Evolutionary conservation across 2,888 invertebrate genomes (phyloP).

Genomic region (Teinopalpus imperialis): DNA sequence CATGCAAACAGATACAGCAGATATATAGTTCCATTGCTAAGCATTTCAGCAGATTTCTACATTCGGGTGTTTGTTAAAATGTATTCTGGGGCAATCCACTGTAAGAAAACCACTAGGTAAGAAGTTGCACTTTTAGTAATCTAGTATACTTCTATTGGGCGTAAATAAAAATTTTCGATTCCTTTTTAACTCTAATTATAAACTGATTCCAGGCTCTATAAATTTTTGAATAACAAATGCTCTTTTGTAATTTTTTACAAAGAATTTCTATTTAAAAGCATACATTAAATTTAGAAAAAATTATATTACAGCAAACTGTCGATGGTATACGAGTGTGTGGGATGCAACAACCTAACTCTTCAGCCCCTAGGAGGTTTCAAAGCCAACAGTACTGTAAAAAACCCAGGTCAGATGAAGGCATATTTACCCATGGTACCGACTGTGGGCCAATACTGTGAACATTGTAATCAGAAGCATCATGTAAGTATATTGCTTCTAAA

Average conservation of each 20-base stretch:
- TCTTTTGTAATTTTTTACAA: too few species aligned
- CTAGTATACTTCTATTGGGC: too few species aligned
- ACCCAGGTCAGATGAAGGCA: conserved; percentile 81
- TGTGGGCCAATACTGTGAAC: conserved; percentile 85
- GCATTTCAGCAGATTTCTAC: conserved; percentile 98
- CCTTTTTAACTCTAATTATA: too few species aligned
- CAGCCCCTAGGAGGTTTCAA: conserved; percentile 88
- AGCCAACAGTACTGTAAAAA: conserved; percentile 80
- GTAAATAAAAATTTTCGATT: too few species aligned
- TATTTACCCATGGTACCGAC: conserved; percentile 86
- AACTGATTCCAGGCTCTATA: too few species aligned
- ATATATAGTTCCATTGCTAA: conserved; percentile 94
- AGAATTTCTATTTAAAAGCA: too few species aligned
- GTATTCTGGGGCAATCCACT: conserved; percentile 89
- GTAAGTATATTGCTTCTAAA: too few species aligned
- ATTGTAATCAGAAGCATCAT: conserved; percentile 89
- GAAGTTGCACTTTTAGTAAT: too few species aligned
- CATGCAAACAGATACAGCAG: conserved; percentile 96
- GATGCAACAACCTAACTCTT: conserved; percentile 91
- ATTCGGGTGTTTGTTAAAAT: conserved; percentile 95
- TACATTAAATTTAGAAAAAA: too few species aligned
- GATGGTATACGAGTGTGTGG: conserved; percentile 93
- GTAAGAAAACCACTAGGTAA: conserved; percentile 92
- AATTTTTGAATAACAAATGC: too few species aligned
- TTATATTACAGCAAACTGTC: conserved; percentile 89